Conservation (phyloP, 2,797 vertebrate genomes). For the Gallinago stenura region DNA sequence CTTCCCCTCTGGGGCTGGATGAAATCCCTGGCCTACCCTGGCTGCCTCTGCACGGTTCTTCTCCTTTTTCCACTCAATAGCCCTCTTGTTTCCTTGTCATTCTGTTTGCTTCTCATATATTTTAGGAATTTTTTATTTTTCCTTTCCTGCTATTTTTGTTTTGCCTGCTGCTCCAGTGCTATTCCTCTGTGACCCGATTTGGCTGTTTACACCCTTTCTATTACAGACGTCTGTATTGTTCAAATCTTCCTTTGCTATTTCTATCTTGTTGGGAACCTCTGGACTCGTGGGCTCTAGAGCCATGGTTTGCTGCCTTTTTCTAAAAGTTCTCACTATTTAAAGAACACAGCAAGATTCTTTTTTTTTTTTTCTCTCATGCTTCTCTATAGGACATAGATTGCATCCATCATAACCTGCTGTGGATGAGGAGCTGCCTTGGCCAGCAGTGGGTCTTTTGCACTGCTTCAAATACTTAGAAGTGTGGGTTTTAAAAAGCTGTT, state of each 20-base stretch:
- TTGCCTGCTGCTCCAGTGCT: background rate
- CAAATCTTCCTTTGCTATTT: slow-evolving; percentile 21
- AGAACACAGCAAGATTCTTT: background rate
- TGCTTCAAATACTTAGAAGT: background rate
- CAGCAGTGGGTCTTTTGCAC: background rate
- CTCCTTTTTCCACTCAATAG: slow-evolving; percentile 14
- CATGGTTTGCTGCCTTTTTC: background rate
- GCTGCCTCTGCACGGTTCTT: background rate
- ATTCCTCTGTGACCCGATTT: background rate
- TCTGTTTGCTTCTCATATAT: slow-evolving; percentile 53
- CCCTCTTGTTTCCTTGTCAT: slow-evolving; percentile 43
- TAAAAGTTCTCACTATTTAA: background rate
- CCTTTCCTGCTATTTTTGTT: slow-evolving; percentile 66
- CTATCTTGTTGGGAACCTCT: background rate
- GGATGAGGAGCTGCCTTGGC: background rate
- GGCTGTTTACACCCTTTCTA: slow-evolving; percentile 6
- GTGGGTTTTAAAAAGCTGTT: background rate
- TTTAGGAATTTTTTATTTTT: slow-evolving; percentile 69
- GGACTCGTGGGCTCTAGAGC: background rate
- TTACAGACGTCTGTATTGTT: background rate
- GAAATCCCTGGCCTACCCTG: background rate
- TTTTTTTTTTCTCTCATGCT: background rate
- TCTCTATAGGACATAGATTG: background rate
- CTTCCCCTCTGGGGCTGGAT: background rate
- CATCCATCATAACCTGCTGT: background rate